phyloP scores from a whole-genome alignment of 2,888 invertebrate genomes.

The Scotopteryx bipunctaria region DNA sequence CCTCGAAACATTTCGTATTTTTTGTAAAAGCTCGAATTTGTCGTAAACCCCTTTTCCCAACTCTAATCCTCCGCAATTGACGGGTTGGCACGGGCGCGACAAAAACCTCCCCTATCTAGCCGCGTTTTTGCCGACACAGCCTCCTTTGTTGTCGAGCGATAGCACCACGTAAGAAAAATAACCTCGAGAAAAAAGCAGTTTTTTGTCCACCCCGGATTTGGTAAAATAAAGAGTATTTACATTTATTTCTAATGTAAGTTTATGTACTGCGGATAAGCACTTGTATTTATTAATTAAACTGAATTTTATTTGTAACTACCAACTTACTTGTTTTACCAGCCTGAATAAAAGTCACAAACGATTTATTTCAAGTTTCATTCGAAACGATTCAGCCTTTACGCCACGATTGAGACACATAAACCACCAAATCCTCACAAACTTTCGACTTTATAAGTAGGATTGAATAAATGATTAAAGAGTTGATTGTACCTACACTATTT shows the following conservation, averaged over 20 bases:
- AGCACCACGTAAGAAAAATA: conserved; percentile 50
- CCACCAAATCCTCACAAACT: no score
- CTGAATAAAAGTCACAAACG: no score
- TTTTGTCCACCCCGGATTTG: conserved; percentile 23
- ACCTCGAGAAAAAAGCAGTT: conserved; percentile 28
- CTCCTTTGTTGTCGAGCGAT: conserved; percentile 45
- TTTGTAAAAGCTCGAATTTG: conserved; percentile 17
- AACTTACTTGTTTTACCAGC: no score
- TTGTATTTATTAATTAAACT: not conserved
- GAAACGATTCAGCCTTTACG: no score
- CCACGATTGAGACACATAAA: no score
- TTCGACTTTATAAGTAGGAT: no score
- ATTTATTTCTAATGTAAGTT: no score
- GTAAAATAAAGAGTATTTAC: conserved; percentile 13
- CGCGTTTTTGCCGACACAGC: conserved; percentile 49
- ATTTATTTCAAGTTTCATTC: no score
- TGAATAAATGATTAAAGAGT: no score
- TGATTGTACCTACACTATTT: no score
- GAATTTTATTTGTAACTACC: no score
- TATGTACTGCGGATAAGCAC: conserved; percentile 1
- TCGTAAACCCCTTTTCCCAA: conserved; percentile 25
- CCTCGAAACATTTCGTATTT: conserved; percentile 11
- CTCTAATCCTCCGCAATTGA: conserved; percentile 29
- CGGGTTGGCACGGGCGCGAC: conserved; percentile 27
- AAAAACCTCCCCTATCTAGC: conserved; percentile 29